These are phyloP conservation scores for Epinephelus fuscoguttatus DNA, from an alignment of 2,113 vertebrate species.

Conservation along the genomic window DNA sequence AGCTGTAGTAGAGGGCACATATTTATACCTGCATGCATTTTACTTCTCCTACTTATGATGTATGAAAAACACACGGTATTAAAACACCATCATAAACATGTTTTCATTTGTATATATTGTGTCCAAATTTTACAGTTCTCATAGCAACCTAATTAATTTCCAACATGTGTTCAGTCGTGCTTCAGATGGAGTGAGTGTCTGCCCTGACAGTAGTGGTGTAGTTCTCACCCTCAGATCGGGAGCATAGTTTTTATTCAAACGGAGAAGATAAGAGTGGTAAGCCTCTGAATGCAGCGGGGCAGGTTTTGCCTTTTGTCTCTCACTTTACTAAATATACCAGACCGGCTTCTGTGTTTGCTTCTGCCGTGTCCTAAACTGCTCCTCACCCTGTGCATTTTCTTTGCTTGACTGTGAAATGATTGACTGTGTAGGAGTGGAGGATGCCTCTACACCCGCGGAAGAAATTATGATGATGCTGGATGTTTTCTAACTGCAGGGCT, in stretches of 20 bases:
- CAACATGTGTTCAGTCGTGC: neutral
- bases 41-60: neutral
- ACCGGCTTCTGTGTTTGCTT: constrained; percentile 29
- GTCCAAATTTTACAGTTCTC: neutral
- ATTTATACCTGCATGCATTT: neutral
- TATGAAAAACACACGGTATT: neutral
- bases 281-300: constrained; percentile 84
- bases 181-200: neutral
- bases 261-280: constrained; percentile 71
- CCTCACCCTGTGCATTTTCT: constrained; percentile 10
- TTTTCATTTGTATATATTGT: neutral
- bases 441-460: constrained; percentile 21
- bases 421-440: constrained; percentile 19
- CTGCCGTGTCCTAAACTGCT: constrained; percentile 5
- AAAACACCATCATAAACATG: neutral
- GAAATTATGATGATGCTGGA: constrained; percentile 13
- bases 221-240: constrained; percentile 31
- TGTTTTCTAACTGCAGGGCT: constrained; percentile 12
- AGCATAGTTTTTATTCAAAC: constrained; percentile 54
- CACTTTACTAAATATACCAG: constrained; percentile 20
- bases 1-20: neutral
- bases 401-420: constrained; percentile 17
- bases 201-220: constrained; percentile 17
- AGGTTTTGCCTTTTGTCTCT: constrained; percentile 79
- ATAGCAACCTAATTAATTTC: neutral